phyloP scores from a whole-genome alignment of 2,797 vertebrate genomes.

The Aeoliscus strigatus region DNA sequence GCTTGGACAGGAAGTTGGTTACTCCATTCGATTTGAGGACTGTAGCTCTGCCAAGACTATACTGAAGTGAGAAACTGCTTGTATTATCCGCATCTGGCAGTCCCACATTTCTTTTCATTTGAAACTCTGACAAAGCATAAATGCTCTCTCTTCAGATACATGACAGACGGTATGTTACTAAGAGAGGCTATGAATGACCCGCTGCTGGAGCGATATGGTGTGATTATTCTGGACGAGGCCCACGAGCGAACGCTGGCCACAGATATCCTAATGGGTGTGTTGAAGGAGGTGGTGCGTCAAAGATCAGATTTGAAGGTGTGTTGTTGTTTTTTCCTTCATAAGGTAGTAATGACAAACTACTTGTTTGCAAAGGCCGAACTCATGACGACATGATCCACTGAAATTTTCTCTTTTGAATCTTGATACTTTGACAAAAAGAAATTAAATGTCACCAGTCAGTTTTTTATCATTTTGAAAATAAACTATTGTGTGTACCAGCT shows the following conservation, averaged over 20 bases:
- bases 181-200: slow-evolving; percentile 99
- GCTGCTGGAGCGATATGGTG: slow-evolving; percentile 92
- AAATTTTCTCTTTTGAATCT: too few relatives aligned
- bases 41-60: slow-evolving; percentile 98
- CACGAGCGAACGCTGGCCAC: slow-evolving; percentile 97
- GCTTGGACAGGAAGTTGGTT: slow-evolving; percentile 98
- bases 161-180: slow-evolving; percentile 98
- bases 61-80: slow-evolving; percentile 83
- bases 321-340: too few relatives aligned
- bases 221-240: slow-evolving; percentile 98
- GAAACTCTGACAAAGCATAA: too few relatives aligned
- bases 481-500: too few relatives aligned
- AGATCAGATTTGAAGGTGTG: slow-evolving; percentile 92
- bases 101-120: too few relatives aligned
- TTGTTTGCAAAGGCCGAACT: too few relatives aligned
- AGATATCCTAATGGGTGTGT: slow-evolving; percentile 97
- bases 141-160: slow-evolving; percentile 77
- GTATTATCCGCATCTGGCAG: background rate
- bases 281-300: slow-evolving; percentile 97
- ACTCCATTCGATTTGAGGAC: slow-evolving; percentile 98
- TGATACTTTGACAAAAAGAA: too few relatives aligned
- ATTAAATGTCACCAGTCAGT: too few relatives aligned
- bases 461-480: too few relatives aligned
- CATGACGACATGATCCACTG: too few relatives aligned
- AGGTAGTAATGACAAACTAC: too few relatives aligned